Percentiles rank a stretch among this genome's conserved stretches.
phyloP scores from a whole-genome alignment of 2,888 invertebrate species.

The Cistogaster globosa region DNA sequence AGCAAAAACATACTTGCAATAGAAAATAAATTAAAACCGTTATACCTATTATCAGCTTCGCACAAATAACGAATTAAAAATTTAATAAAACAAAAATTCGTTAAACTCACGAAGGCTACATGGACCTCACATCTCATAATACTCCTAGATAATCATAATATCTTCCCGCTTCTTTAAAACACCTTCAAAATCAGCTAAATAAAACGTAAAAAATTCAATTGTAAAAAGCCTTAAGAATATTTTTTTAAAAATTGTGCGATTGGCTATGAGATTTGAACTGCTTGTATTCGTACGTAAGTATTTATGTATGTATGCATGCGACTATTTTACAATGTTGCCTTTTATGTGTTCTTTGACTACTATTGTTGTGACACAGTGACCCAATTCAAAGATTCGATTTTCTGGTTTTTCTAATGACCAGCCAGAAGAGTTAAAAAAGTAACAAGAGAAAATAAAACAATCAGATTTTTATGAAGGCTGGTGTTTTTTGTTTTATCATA shows the following conservation, averaged over 20 bases:
- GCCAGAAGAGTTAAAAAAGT: slow-evolving; percentile 43
- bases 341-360: slow-evolving; percentile 62
- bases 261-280: neutral
- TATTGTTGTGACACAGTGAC: slow-evolving; percentile 79
- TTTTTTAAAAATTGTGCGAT: slow-evolving; percentile 6
- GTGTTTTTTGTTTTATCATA: slow-evolving; percentile 15
- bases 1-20: too few relatives aligned
- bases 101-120: too few relatives aligned
- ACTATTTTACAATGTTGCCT: slow-evolving; percentile 17
- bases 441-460: slow-evolving; percentile 74
- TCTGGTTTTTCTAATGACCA: slow-evolving; percentile 77
- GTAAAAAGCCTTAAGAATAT: neutral
- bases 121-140: too few relatives aligned
- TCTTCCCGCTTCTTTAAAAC: too few relatives aligned
- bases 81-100: too few relatives aligned
- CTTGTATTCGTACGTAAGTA: neutral
- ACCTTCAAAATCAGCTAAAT: neutral
- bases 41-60: too few relatives aligned
- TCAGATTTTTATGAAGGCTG: slow-evolving; percentile 23
- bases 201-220: neutral
- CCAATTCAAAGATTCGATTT: slow-evolving; percentile 80
- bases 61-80: too few relatives aligned
- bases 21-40: too few relatives aligned
- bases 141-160: too few relatives aligned
- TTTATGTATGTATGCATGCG: slow-evolving; percentile 2